phyloP scores from a whole-genome alignment of 30 jellyfish, hydroid and myxozoan genomes.

The Haliclystus octoradiatus region DNA sequence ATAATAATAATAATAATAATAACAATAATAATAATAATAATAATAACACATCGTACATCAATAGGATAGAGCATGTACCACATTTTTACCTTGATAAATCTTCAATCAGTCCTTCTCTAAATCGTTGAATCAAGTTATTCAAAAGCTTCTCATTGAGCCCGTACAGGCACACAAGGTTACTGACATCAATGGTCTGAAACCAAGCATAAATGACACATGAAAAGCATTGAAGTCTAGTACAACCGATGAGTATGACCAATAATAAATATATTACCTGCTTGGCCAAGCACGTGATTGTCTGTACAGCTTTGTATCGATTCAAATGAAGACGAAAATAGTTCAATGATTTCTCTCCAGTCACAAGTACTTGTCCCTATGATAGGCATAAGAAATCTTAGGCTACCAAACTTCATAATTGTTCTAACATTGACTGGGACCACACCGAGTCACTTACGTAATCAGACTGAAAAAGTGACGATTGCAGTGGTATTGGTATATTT shows the following conservation, averaged over 20 bases:
- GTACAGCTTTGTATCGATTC: slow-evolving; percentile 53
- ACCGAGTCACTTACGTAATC: not conserved
- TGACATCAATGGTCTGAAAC: slow-evolving; percentile 48
- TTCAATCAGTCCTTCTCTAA: slow-evolving; percentile 64
- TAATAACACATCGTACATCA: too few species aligned
- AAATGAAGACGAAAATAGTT: slow-evolving; percentile 69
- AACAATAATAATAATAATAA: too few species aligned
- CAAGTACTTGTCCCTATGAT: slow-evolving; percentile 54
- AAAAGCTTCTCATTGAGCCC: slow-evolving; percentile 70
- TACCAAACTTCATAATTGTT: not conserved
- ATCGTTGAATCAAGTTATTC: slow-evolving; percentile 63
- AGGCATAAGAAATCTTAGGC: not conserved
- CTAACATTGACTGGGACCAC: too few species aligned
- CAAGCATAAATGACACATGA: not conserved
- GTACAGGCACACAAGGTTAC: slow-evolving; percentile 48
- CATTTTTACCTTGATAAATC: slow-evolving; percentile 92
- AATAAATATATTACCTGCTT: too few species aligned
- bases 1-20: too few species aligned
- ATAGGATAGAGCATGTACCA: too few species aligned
- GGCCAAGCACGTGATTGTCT: slow-evolving; percentile 67
- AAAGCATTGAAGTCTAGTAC: too few species aligned
- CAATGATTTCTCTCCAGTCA: slow-evolving; percentile 27
- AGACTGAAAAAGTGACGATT: not conserved
- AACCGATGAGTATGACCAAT: too few species aligned
- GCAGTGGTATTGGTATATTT: slow-evolving; percentile 3